Evolutionary conservation across 2,113 vertebrate genomes (phyloP).

Genomic region (Hippoglossus stenolepis): DNA sequence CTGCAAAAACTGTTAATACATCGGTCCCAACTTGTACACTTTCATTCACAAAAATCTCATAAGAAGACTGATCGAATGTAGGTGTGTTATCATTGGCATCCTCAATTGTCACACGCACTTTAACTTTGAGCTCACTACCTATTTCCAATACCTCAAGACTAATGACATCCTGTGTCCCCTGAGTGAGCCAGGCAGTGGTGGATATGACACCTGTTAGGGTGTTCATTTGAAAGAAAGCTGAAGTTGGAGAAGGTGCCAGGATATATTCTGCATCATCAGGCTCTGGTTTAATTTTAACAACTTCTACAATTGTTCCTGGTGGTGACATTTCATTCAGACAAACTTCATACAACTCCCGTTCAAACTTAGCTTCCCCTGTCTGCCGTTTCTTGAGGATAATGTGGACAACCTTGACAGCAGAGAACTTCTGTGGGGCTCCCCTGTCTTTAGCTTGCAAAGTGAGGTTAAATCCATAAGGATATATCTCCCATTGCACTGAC

Average conservation of each 20-base stretch:
- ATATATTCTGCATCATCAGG: constrained; percentile 89
- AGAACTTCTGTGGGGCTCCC: constrained; percentile 91
- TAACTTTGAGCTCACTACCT: constrained; percentile 85
- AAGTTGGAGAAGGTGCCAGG: constrained; percentile 85
- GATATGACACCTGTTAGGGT: constrained; percentile 90
- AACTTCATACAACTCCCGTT: constrained; percentile 87
- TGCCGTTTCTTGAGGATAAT: constrained; percentile 82
- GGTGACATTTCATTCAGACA: constrained; percentile 93
- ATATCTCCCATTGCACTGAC: constrained; percentile 87
- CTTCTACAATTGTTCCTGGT: constrained; percentile 88
- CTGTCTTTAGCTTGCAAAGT: constrained; percentile 94
- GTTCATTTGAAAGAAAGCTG: constrained; percentile 90
- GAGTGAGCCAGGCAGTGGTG: constrained; percentile 87
- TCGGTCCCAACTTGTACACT: constrained; percentile 88
- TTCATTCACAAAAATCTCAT: constrained; percentile 93
- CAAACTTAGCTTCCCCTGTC: constrained; percentile 83
- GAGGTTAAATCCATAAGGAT: constrained; percentile 90
- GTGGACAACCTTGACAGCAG: constrained; percentile 84
- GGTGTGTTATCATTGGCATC: constrained; percentile 96
- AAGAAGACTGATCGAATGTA: constrained; percentile 86
- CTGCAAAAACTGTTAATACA: constrained; percentile 88
- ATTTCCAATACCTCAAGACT: constrained; percentile 87
- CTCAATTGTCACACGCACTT: constrained; percentile 85
- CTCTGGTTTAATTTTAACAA: constrained; percentile 88
- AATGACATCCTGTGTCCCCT: constrained; percentile 86